Evolutionary conservation across 2,797 vertebrate species (phyloP).

Genomic region (Cryptoblepharus egeriae): DNA sequence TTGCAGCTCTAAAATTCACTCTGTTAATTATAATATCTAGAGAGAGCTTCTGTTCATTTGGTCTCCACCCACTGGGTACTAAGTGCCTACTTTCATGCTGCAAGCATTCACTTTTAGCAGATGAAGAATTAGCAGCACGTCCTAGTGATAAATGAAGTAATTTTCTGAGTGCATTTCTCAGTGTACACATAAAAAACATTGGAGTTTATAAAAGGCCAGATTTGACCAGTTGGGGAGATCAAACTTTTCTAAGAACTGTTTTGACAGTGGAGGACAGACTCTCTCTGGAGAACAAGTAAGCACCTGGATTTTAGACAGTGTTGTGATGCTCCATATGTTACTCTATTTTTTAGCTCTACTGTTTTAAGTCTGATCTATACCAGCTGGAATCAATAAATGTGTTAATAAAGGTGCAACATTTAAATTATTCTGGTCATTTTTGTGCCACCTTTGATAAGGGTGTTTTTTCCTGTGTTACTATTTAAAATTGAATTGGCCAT

Average conservation of each 20-base stretch:
- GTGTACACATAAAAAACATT: not conserved
- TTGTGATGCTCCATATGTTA: not conserved
- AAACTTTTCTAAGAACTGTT: not conserved
- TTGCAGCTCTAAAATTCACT: not conserved
- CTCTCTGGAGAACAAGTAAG: not conserved
- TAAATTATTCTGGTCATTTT: not conserved
- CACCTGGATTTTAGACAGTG: not conserved
- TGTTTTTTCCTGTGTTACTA: not conserved
- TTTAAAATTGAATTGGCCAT: not conserved
- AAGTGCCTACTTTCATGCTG: not conserved
- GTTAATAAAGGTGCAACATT: not conserved
- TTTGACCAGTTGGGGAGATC: not conserved
- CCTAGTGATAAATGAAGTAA: not conserved
- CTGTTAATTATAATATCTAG: not conserved
- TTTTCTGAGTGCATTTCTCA: not conserved
- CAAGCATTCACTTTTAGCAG: slow-evolving; percentile 8
- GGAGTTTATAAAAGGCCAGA: not conserved
- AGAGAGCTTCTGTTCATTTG: not conserved
- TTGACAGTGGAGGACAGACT: slow-evolving; percentile 1
- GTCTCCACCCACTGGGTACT: not conserved
- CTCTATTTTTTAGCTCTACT: not conserved
- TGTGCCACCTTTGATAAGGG: not conserved
- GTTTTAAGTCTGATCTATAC: not conserved
- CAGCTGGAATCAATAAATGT: not conserved
- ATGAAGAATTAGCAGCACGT: slow-evolving; percentile 4